Base-by-base conservation (phyloP, 2,113 vertebrate species). In the Myodes glareolus region DNA sequence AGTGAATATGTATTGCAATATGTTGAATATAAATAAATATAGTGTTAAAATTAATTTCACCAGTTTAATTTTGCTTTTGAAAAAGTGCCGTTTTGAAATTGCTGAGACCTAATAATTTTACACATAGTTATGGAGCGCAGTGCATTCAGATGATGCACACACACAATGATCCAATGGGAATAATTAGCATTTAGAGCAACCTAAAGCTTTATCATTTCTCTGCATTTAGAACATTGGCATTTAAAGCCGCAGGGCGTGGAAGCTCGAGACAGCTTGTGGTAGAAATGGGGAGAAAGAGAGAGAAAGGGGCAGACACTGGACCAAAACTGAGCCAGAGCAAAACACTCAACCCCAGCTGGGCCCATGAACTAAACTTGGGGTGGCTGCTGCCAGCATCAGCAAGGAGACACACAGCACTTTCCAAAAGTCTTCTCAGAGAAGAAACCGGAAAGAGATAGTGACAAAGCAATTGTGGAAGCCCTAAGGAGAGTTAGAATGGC, bases 401-500 rank as follows among this genome's bases (percentile, higher is more conserved):
- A 63, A 55, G 93, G 63, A 70, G 3, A 33, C 84, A 91, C 23
- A 58, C 72, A 93, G 11, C 25, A 50, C 47, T 31, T 73, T 58
- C 89, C 17, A 52, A 67, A 86, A 93, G 98, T 96, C 94, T 98
- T 96, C 92, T 96, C 58, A 52, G 96, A 95, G 95, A 52, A 87
- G 0, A 0, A 97, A 13, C 58, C 65, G 42, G 92, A 94, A 90
- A 39, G 47, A 91, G 25, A 80, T 86, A 63, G 81, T 88, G 13
- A 91, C 89, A 95, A 97, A 89, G 5, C 68, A 97, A 87, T 65
- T 39, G 14, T 92, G 96, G 73, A 90, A 96, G 80, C 88, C 12
- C 85, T 17, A 47, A 0, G 47, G 94, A 92, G 61, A 90, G 92
- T 90, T 11, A 94, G 97, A 97, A 94, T 94, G 50, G 68, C 33